Evolutionary conservation across 2,888 invertebrate genomes (phyloP).

Genomic region (Drosophila atripex): DNA sequence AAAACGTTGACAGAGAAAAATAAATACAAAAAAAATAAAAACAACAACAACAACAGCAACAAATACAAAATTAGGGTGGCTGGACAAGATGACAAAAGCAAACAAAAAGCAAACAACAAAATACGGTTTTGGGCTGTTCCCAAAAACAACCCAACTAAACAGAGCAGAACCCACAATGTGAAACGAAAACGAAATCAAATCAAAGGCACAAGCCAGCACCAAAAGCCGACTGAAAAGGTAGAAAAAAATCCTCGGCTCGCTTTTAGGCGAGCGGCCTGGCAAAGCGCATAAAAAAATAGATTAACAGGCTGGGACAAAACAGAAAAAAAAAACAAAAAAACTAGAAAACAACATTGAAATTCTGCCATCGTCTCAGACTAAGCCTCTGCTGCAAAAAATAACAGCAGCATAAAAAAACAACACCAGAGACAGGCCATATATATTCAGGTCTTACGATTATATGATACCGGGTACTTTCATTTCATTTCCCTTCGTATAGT

Average conservation of each 20-base stretch:
- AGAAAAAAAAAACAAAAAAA: constrained; percentile 11
- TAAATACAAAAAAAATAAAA: constrained; percentile 34
- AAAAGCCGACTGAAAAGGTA: constrained; percentile 19
- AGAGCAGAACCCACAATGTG: constrained; percentile 27
- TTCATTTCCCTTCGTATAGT: neutral
- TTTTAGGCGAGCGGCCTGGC: constrained; percentile 68
- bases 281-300: constrained; percentile 51
- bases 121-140: constrained; percentile 24
- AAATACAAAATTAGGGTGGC: constrained; percentile 67
- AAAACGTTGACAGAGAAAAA: constrained; percentile 45
- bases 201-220: constrained; percentile 53
- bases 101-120: constrained; percentile 50
- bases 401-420: constrained; percentile 41
- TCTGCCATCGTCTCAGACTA: constrained; percentile 42
- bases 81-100: constrained; percentile 64
- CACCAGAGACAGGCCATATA: constrained; percentile 11
- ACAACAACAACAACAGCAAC: constrained; percentile 9
- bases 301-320: constrained; percentile 40
- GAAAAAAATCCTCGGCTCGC: constrained; percentile 57
- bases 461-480: constrained; percentile 34
- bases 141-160: constrained; percentile 34
- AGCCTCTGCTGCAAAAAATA: constrained; percentile 22
- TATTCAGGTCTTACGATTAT: constrained; percentile 15
- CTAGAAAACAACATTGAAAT: constrained; percentile 51
- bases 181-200: constrained; percentile 60